Evolutionary conservation across 23 tunicate species (phyloP).

Genomic region (Ascidia mentula): DNA sequence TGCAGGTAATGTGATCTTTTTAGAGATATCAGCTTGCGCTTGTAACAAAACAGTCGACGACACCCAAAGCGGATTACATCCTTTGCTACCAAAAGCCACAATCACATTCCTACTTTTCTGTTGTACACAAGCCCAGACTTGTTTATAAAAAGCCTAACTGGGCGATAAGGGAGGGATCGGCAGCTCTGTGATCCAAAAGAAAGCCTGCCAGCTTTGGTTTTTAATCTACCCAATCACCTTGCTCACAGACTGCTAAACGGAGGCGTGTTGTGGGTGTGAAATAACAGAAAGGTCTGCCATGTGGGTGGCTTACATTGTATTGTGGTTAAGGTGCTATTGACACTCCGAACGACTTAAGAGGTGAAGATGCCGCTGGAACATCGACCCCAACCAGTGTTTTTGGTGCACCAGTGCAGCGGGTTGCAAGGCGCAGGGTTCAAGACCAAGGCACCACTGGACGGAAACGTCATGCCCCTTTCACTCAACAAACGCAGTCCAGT

Average conservation of each 20-base stretch:
- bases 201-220: not conserved
- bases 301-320: not conserved
- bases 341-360: constrained; percentile 14
- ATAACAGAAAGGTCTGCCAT: not conserved
- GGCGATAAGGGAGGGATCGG: not conserved
- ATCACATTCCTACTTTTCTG: not conserved
- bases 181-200: not conserved
- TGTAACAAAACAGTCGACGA: no score
- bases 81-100: no score
- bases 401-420: constrained; percentile 63
- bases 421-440: constrained; percentile 41
- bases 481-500: constrained; percentile 39
- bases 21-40: no score
- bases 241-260: not conserved
- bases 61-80: no score
- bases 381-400: constrained; percentile 62
- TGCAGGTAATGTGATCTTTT: no score
- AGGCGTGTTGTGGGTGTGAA: not conserved
- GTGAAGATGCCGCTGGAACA: constrained; percentile 29
- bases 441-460: constrained; percentile 45
- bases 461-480: constrained; percentile 46
- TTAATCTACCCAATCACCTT: not conserved
- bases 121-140: not conserved
- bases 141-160: not conserved
- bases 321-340: not conserved